These are phyloP conservation scores for Malurus splendens DNA, from an alignment of 2,797 vertebrate species.

Conservation along the genomic window DNA sequence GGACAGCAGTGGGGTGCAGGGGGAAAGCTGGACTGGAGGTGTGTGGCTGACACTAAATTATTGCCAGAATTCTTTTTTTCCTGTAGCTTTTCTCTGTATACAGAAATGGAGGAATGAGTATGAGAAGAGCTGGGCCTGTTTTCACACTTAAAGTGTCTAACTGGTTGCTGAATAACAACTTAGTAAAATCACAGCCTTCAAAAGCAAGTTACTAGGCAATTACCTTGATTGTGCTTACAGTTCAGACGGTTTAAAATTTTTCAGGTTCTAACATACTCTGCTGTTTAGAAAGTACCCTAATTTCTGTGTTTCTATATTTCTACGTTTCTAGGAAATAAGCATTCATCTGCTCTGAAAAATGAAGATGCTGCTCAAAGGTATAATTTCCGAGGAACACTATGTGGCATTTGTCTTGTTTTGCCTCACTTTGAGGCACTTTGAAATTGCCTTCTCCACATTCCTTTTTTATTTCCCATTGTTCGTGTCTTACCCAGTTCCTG, in stretches of 20 bases:
- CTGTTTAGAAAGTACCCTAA: neutral
- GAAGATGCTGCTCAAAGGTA: slow-evolving; percentile 72
- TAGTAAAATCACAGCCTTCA: neutral
- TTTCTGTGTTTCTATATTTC: neutral
- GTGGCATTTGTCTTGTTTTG: neutral
- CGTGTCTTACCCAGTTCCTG: neutral
- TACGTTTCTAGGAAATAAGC: slow-evolving; percentile 59
- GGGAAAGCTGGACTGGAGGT: neutral
- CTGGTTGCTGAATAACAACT: neutral
- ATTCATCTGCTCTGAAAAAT: slow-evolving; percentile 21
- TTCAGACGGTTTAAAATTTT: neutral
- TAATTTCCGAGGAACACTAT: neutral
- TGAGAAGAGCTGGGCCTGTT: neutral
- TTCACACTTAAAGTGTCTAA: fast-evolving
- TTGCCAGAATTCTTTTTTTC: neutral
- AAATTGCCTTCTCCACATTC: neutral
- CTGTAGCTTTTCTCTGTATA: fast-evolving
- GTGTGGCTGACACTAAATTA: fast-evolving
- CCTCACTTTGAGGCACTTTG: neutral
- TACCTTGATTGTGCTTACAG: neutral
- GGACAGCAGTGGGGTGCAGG: neutral
- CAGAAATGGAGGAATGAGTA: fast-evolving
- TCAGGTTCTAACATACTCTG: neutral
- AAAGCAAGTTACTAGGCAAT: neutral
- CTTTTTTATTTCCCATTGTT: neutral